Evolutionary conservation across 2,113 vertebrate species (phyloP).

Genomic region (Ardeotis arabs): DNA sequence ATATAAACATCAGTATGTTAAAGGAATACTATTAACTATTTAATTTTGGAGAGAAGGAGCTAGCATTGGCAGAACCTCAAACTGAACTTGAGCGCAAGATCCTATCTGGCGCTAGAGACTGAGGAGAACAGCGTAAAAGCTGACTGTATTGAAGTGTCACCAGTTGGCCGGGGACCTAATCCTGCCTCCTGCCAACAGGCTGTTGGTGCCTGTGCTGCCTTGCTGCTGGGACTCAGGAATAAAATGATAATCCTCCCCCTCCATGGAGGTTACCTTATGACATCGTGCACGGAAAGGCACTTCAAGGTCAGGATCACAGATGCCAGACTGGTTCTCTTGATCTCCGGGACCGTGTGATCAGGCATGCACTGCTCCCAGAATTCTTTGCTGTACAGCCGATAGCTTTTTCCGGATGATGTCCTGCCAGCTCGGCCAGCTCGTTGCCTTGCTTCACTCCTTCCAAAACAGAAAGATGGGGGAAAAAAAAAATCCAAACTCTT

Average conservation of each 20-base stretch:
- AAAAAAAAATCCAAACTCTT: neutral
- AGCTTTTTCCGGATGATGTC: slow-evolving; percentile 90
- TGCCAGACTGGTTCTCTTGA: slow-evolving; percentile 91
- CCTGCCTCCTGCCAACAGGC: neutral
- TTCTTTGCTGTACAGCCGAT: slow-evolving; percentile 85
- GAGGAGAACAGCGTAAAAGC: neutral
- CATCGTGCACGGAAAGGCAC: slow-evolving; percentile 93
- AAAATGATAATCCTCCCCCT: neutral
- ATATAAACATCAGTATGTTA: neutral
- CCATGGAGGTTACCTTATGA: slow-evolving; percentile 86
- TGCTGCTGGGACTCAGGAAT: neutral
- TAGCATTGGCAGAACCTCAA: neutral
- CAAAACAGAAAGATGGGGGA: neutral
- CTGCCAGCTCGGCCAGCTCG: slow-evolving; percentile 91
- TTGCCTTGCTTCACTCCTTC: slow-evolving; percentile 91
- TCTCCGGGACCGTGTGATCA: slow-evolving; percentile 92
- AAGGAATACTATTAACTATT: fast-evolving
- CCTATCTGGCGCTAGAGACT: neutral
- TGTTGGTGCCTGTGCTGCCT: neutral
- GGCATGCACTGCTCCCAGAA: slow-evolving; percentile 97
- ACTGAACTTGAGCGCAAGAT: neutral
- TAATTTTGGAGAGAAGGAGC: neutral
- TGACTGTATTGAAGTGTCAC: neutral
- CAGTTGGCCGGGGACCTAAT: neutral
- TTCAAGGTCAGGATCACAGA: slow-evolving; percentile 93